Evolutionary conservation across 2,797 vertebrate genomes (phyloP), one percentile per base, ranked within the genome.

Genomic region (Chrysocyon brachyurus): DNA sequence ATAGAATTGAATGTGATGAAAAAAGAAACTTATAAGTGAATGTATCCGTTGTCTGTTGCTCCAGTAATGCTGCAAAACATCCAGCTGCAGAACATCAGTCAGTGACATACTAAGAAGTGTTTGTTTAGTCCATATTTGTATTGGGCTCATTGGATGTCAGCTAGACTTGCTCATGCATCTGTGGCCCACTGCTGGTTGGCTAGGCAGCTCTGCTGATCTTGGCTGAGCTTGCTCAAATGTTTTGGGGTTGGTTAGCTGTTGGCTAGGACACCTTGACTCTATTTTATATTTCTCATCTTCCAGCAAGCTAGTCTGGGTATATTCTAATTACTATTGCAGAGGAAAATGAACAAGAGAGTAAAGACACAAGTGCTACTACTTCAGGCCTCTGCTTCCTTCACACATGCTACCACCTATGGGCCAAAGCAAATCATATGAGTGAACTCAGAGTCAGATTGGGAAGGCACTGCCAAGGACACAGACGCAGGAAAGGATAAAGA

Each of bases 261-360:
- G 77, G 66, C 52, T 84, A n/a, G 54, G 52, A 85, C 40, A 85
- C 4, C 17, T 72, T 91, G 52, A 54, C 61, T 92, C 12, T 83
- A 33, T 46, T 88, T 95, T 77, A 26, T 63, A 31, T 92, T 85
- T 96, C 46, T 96, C 8, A 22, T 79, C 49, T 89, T 54, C 19
- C 9, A 66, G 40, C 49, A 54, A 14, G 46, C 63, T 90, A 87
- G 10, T 19, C 28, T 31, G 84, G 59, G 11, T 10, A 28, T 63
- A n/a, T 33, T 90, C 87, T 93, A 52, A 86, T 86, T 88, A 40
- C 31, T 93, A 1, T 64, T 72, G n/a, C 59, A 84, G 87, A 86
- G 22, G 31, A 68, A 78, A 75, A 66, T 15, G 56, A 89, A 12
- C 24, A 84, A 63, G 64, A 70, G 21, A 84, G 16, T 56, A 91